Conservation (phyloP, 1,140 invertebrate genomes). For the Choristoneura fumiferana region DNA sequence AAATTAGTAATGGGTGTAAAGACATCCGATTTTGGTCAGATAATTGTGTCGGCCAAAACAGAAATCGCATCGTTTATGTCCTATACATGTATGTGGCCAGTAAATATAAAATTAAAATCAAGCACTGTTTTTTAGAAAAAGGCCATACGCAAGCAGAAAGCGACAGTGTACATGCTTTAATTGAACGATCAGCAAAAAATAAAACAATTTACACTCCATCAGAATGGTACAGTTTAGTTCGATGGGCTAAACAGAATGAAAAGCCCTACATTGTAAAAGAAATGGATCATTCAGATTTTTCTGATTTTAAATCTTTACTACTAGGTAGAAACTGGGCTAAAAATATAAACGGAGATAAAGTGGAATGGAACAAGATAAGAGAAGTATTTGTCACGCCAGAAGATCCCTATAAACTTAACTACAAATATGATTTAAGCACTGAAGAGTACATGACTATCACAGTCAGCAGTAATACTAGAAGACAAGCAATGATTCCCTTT, state of each 20-base stretch:
- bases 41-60: conserved; percentile 51
- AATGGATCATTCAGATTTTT: conserved; percentile 27
- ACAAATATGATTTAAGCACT: conserved; percentile 11
- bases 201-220: conserved; percentile 35
- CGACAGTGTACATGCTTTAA: conserved; percentile 43
- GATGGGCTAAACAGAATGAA: conserved; percentile 30
- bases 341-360: conserved; percentile 25
- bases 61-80: conserved; percentile 40
- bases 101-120: conserved; percentile 32
- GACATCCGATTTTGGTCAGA: conserved; percentile 49
- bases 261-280: conserved; percentile 31
- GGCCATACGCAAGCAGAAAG: conserved; percentile 49
- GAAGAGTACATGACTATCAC: not conserved
- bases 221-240: conserved; percentile 35
- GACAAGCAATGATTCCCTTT: not conserved
- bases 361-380: conserved; percentile 26
- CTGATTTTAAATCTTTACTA: conserved; percentile 30
- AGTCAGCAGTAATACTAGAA: not conserved
- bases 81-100: conserved; percentile 34
- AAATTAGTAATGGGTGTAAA: conserved; percentile 32
- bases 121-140: conserved; percentile 36
- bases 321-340: conserved; percentile 30
- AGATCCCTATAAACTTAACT: not conserved
- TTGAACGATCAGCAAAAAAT: conserved; percentile 37
- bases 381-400: conserved; percentile 20